Evolutionary conservation across 2,113 vertebrate genomes (phyloP).

Genomic region (Orientallactaga bullata): DNA sequence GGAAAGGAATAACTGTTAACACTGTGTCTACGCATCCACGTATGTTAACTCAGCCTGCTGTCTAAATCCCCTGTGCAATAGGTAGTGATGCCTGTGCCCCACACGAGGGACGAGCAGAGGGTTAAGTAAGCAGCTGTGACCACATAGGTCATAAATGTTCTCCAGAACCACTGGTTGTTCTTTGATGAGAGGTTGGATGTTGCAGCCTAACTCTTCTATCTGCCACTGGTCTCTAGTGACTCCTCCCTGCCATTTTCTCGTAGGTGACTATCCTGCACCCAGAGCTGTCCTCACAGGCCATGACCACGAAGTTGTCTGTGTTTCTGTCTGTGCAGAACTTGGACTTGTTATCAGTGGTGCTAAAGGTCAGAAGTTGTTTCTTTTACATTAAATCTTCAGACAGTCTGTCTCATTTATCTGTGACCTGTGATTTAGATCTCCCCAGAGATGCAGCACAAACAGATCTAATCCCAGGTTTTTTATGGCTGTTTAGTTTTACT

Average conservation of each 20-base stretch:
- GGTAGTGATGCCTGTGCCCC: background rate
- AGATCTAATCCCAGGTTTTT: conserved; percentile 33
- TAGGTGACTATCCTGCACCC: conserved; percentile 98
- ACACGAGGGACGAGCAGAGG: background rate
- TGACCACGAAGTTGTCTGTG: conserved; percentile 98
- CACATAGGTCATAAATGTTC: background rate
- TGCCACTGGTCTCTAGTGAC: background rate
- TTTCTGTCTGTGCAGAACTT: conserved; percentile 97
- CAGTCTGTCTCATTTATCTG: conserved; percentile 24
- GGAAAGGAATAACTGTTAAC: background rate
- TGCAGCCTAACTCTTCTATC: background rate
- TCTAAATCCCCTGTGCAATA: background rate
- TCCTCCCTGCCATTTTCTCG: conserved; percentile 27
- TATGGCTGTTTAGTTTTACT: conserved; percentile 62
- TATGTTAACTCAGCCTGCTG: background rate
- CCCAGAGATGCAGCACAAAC: background rate
- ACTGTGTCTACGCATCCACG: background rate
- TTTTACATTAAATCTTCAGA: conserved; percentile 66
- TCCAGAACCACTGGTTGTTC: too few species aligned
- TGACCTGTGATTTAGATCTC: conserved; percentile 29
- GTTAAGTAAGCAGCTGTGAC: background rate
- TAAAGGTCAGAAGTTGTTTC: conserved; percentile 92
- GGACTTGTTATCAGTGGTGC: conserved; percentile 99
- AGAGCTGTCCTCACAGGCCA: conserved; percentile 98
- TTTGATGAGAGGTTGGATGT: background rate